Conservation (phyloP, 2,888 invertebrate genomes). For the Epiblema foenella region DNA sequence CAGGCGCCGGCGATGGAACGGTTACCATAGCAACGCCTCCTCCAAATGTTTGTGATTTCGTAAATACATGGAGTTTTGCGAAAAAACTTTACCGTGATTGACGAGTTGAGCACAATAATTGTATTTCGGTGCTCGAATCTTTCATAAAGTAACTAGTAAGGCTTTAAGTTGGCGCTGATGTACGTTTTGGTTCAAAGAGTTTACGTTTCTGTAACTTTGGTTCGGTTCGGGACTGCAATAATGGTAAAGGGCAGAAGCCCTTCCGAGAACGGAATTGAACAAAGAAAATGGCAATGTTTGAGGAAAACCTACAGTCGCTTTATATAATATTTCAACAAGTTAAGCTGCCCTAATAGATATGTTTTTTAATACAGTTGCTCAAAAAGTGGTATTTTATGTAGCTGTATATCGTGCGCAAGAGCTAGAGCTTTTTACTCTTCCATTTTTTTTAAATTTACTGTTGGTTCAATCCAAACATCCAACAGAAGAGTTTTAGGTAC, state of each 20-base stretch:
- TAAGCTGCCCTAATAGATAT: no score
- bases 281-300: constrained; percentile 7
- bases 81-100: constrained; percentile 70
- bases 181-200: constrained; percentile 48
- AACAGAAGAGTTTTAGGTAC: no score
- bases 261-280: neutral
- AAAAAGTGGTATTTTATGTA: no score
- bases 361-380: no score
- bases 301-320: constrained; percentile 10
- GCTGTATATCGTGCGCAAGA: no score
- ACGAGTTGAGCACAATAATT: constrained; percentile 65
- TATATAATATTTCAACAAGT: neutral
- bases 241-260: constrained; percentile 2
- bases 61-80: constrained; percentile 57
- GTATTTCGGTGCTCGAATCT: constrained; percentile 58
- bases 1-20: constrained; percentile 66
- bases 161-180: constrained; percentile 46
- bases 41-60: constrained; percentile 76
- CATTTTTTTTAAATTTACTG: no score
- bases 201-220: neutral
- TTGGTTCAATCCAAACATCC: no score
- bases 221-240: neutral
- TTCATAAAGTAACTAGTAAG: constrained; percentile 50
- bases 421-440: no score
- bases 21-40: constrained; percentile 82